Conservation (phyloP, 2,113 vertebrate species). For the Neogale vison region DNA sequence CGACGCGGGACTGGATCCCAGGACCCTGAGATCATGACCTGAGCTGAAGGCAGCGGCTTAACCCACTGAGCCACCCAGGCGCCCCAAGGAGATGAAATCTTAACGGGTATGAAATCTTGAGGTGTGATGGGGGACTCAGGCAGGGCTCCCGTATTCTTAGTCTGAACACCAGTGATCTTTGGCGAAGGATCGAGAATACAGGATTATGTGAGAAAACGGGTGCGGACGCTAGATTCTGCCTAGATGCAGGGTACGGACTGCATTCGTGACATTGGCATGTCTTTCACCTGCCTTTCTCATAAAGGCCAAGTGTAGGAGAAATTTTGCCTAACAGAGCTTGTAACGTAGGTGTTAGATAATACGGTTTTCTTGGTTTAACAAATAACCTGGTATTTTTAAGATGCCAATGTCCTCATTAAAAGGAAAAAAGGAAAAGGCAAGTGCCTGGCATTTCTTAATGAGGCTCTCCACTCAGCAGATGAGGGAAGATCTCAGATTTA, state of each 20-base stretch:
- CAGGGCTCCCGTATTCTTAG: background rate
- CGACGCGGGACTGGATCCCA: no score
- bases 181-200: background rate
- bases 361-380: background rate
- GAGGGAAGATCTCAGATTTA: background rate
- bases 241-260: background rate
- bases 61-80: no score
- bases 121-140: background rate
- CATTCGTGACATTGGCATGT: background rate
- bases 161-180: background rate
- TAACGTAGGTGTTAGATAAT: background rate
- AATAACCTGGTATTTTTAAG: conserved; percentile 43
- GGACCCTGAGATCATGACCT: no score
- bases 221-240: background rate
- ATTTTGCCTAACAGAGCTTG: background rate
- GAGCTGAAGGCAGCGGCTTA: no score
- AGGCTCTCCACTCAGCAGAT: background rate
- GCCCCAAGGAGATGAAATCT: background rate
- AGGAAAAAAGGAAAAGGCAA: background rate
- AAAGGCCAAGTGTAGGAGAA: background rate
- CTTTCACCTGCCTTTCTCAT: background rate
- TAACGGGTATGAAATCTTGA: background rate
- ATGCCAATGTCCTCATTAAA: conserved; percentile 44
- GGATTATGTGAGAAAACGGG: background rate
- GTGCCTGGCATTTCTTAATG: conserved; percentile 15